Conservation (phyloP, 2,888 invertebrate genomes). For the Drosophila tanythrix region DNA sequence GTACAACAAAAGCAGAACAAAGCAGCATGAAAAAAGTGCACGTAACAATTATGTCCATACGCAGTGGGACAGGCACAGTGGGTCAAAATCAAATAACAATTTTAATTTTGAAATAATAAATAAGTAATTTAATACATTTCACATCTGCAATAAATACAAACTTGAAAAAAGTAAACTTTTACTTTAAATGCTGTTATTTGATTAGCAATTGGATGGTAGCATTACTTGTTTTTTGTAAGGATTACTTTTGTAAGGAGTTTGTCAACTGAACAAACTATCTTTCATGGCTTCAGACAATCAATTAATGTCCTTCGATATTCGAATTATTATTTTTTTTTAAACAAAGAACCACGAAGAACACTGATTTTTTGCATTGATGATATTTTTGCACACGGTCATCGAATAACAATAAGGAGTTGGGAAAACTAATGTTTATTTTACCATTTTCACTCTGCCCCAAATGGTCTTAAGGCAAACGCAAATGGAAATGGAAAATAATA, state of each 20-base stretch:
- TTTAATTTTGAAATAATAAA: background rate
- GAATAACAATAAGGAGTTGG: background rate
- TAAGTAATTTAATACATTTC: background rate
- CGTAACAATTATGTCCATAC: conserved; percentile 49
- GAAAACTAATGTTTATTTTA: background rate
- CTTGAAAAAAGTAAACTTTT: background rate
- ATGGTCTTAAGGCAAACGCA: conserved; percentile 35
- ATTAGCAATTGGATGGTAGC: background rate
- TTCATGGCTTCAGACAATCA: background rate
- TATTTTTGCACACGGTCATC: background rate
- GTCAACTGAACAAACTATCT: background rate
- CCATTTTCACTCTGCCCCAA: background rate
- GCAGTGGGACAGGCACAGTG: conserved; percentile 10
- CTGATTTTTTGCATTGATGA: background rate
- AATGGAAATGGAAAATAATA: conserved; percentile 58
- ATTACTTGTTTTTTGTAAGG: background rate
- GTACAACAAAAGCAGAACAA: conserved; percentile 7
- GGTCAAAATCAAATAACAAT: background rate
- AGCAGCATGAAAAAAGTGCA: conserved; percentile 42
- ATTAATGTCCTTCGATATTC: background rate
- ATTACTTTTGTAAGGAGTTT: background rate
- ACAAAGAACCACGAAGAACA: background rate
- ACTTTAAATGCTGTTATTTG: background rate
- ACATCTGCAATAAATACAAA: background rate
- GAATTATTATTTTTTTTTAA: no score